phyloP scores from a whole-genome alignment of 2,113 vertebrate species.

The Hemichromis elongatus region DNA sequence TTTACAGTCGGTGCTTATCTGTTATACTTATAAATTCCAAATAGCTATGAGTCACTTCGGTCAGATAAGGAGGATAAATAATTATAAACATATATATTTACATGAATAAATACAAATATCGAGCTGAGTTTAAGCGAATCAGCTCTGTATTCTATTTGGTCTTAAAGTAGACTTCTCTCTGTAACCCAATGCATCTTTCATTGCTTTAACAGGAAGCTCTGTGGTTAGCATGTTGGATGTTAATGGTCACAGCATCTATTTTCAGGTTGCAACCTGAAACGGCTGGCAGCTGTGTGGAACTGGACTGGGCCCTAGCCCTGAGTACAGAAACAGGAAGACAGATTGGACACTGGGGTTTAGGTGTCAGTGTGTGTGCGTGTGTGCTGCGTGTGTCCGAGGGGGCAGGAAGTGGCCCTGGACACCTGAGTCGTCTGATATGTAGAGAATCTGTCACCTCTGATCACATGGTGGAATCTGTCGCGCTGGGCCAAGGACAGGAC shows the following conservation, averaged over 20 bases:
- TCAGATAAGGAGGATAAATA: neutral
- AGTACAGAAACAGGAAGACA: conserved; percentile 45
- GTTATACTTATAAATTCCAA: neutral
- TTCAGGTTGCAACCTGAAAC: conserved; percentile 65
- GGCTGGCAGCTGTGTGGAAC: conserved; percentile 51
- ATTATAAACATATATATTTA: neutral
- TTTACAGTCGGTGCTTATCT: neutral
- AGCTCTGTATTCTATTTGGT: neutral
- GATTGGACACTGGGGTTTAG: conserved; percentile 33
- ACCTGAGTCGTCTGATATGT: conserved; percentile 56
- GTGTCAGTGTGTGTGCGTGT: conserved; percentile 25
- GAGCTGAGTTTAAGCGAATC: neutral
- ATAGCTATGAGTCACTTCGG: neutral
- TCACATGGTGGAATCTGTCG: conserved; percentile 53
- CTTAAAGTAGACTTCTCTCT: neutral
- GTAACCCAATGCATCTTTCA: conserved; percentile 7
- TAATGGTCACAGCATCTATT: conserved; percentile 60
- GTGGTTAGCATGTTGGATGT: conserved; percentile 42
- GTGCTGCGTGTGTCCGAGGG: neutral
- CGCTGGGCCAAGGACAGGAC: conserved; percentile 53
- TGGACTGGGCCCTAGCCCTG: conserved; percentile 9
- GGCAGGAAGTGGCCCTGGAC: conserved; percentile 60
- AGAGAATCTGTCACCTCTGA: conserved; percentile 57
- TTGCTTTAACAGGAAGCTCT: conserved; percentile 56
- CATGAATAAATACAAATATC: neutral